These are phyloP conservation scores for Cantharis nigra DNA, from an alignment of 2,888 invertebrate species.

Conservation along the genomic window DNA sequence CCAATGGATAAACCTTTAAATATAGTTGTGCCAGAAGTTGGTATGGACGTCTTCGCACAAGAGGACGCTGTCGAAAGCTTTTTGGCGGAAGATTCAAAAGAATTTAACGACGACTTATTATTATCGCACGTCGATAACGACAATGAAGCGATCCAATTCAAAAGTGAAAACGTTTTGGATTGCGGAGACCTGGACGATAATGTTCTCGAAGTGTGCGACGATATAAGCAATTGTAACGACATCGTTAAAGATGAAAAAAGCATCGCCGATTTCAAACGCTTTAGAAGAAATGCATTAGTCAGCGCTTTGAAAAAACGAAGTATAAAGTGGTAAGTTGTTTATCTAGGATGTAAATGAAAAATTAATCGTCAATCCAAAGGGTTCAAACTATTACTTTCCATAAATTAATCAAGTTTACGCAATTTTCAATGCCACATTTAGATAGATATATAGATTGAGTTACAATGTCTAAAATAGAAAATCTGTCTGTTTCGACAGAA, in stretches of 20 bases:
- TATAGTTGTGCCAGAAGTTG: constrained; percentile 23
- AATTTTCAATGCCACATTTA: neutral
- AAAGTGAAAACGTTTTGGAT: constrained; percentile 38
- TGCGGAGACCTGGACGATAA: constrained; percentile 33
- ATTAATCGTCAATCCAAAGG: neutral
- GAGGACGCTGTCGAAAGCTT: constrained; percentile 48
- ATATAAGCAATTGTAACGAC: constrained; percentile 8
- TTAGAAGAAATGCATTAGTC: constrained; percentile 20
- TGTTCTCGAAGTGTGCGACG: constrained; percentile 16
- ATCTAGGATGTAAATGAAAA: neutral
- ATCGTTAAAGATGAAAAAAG: constrained; percentile 10
- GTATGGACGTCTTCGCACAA: constrained; percentile 41
- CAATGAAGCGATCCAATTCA: constrained; percentile 37
- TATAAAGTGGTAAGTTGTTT: constrained; percentile 36
- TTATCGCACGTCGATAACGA: constrained; percentile 31
- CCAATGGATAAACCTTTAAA: constrained; percentile 36
- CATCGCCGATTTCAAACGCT: constrained; percentile 5
- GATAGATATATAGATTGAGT: neutral
- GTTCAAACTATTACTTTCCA: neutral
- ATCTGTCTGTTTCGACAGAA: too few species aligned
- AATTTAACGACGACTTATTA: constrained; percentile 38
- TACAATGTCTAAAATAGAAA: too few species aligned
- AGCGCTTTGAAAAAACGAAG: constrained; percentile 34
- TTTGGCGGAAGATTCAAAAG: constrained; percentile 49
- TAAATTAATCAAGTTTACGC: neutral